phyloP scores from a whole-genome alignment of 2,113 vertebrate species.

The Oenanthe melanoleuca region DNA sequence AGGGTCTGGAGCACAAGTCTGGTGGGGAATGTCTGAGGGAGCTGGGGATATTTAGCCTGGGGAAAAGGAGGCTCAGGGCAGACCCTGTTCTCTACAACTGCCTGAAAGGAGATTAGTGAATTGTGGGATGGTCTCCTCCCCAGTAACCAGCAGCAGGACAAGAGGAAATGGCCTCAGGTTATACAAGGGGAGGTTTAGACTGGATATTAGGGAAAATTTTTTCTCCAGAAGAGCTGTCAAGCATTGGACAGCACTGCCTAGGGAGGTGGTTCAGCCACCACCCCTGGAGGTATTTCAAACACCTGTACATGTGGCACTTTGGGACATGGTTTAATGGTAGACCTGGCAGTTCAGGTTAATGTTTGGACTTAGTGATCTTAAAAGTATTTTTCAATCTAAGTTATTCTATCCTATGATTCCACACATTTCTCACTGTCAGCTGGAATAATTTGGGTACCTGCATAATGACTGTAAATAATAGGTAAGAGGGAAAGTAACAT shows the following conservation, averaged over 20 bases:
- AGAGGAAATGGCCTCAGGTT: not conserved
- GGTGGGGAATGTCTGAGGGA: not conserved
- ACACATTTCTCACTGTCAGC: not conserved
- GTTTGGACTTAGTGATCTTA: not conserved
- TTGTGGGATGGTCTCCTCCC: not conserved
- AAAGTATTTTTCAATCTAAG: not conserved
- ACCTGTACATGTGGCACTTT: not conserved
- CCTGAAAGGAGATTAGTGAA: accelerated
- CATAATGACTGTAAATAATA: not conserved
- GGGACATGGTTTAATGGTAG: not conserved
- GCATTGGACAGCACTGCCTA: not conserved
- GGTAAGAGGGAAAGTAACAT: not conserved
- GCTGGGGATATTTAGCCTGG: not conserved
- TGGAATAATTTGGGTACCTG: not conserved
- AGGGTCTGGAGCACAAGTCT: not conserved
- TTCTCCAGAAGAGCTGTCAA: not conserved
- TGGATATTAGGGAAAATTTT: not conserved
- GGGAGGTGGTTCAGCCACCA: not conserved
- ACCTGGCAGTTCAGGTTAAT: too few species aligned
- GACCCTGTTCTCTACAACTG: not conserved
- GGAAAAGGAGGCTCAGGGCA: too few species aligned
- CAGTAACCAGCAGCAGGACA: not conserved
- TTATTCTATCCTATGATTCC: not conserved
- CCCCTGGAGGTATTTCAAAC: not conserved
- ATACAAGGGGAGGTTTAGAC: not conserved